These are phyloP conservation scores for Nycticebus coucang DNA, from an alignment of 2,113 vertebrate species.

Conservation along the genomic window DNA sequence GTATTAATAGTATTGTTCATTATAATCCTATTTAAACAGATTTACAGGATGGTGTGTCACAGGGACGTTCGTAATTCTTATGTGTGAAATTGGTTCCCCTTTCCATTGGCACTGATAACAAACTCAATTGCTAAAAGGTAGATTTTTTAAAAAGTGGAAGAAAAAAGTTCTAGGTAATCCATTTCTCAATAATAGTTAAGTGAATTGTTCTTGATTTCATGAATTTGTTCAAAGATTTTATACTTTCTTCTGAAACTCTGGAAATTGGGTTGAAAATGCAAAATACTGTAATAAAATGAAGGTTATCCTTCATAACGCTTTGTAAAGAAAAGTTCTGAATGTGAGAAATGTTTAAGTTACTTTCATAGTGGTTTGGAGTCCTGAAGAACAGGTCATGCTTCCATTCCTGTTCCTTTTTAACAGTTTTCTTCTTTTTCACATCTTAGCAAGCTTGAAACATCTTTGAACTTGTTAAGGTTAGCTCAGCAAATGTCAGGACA, in stretches of 20 bases:
- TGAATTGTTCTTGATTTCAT: not conserved
- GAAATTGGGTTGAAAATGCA: constrained; percentile 15
- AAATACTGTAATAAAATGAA: constrained; percentile 24
- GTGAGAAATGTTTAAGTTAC: constrained; percentile 10
- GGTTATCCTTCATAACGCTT: not conserved
- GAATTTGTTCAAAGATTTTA: constrained; percentile 8
- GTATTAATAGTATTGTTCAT: constrained; percentile 1
- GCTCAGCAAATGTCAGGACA: not conserved
- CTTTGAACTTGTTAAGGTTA: not conserved
- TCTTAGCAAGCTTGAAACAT: not conserved
- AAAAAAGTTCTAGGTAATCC: constrained; percentile 9
- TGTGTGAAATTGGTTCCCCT: not conserved
- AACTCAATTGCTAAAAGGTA: not conserved
- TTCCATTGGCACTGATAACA: not conserved
- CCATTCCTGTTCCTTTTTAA: not conserved
- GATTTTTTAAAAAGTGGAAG: not conserved
- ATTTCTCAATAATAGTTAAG: not conserved
- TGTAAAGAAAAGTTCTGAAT: constrained; percentile 11
- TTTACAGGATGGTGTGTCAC: not conserved
- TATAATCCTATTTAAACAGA: not conserved
- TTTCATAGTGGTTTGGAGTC: not conserved
- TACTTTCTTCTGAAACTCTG: constrained; percentile 39
- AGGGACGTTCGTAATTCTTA: not conserved
- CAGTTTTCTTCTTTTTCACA: not conserved
- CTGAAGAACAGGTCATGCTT: not conserved